Evolutionary conservation across 2,113 vertebrate species (phyloP), one percentile per base, ranked within the genome.

Genomic region (Colaptes auratus): DNA sequence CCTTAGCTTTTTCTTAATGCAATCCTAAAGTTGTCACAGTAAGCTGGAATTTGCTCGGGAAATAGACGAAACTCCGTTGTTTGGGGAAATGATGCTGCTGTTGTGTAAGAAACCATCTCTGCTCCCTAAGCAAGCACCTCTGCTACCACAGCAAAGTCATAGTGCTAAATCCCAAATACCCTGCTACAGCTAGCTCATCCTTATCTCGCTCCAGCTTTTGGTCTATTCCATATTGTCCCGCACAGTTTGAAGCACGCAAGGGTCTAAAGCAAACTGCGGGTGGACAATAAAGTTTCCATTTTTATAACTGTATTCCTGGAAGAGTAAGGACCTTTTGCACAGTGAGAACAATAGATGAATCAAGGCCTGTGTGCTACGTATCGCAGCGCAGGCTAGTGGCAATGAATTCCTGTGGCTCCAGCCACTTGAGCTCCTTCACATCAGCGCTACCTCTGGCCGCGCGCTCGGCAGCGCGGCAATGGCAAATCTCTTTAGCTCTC

Each of bases 81-180:
- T 83, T 60, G 85, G 64, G 60, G 52, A 89, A 66, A 61, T 1
- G 4, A 82, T 56, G 67, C 28, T 70, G 3, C 50, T 44, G 30
- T 33, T 36, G 48, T 48, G 5, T 52, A 48, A 91, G 72, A 86
- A 77, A 39, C 46, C n/a, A 67, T 4, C 53, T 88, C 73, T 74
- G 3, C 50, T 80, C 55, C 35, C 13, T 73, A 56, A 75, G 96
- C 98, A 97, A 95, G 91, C 70, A 90, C 96, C 95, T 59, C 44
- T 98, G 96, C 95, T 95, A 90, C 65, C 93, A 82, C 97, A 97
- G 97, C 97, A 98, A 98, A 98, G 98, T 96, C 96, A 92, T 44
- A 61, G 94, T 36, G 50, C 87, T 93, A 96, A 91, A 86, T 19
- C 28, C 30, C 76, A 77, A 5, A 27, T 20, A 4, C 2, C 7